phyloP scores from a whole-genome alignment of 2,113 vertebrate species.

The Notarius quadriscutis region DNA sequence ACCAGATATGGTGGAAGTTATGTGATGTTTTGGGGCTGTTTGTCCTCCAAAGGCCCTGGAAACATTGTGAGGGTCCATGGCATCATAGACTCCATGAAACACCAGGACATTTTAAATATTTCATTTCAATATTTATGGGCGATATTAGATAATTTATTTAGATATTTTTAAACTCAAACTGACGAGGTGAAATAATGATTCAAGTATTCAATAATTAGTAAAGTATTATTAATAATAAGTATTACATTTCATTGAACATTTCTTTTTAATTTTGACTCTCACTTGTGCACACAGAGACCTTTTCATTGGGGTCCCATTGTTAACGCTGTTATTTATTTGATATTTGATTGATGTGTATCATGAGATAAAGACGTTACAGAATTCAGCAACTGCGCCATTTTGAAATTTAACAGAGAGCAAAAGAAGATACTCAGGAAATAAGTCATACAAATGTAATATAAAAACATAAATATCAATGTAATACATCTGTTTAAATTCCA shows the following conservation, averaged over 20 bases:
- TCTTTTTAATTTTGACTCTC: no score
- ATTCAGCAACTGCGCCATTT: neutral
- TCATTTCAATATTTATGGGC: no score
- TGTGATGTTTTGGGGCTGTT: no score
- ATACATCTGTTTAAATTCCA: neutral
- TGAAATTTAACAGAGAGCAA: neutral
- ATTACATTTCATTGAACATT: neutral
- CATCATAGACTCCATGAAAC: no score
- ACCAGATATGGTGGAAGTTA: no score
- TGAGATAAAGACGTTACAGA: neutral
- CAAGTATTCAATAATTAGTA: neutral
- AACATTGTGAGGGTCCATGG: no score
- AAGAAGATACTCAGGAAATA: neutral
- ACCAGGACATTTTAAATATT: no score
- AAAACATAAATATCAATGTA: neutral
- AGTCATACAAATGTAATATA: neutral
- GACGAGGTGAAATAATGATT: neutral
- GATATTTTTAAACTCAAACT: neutral
- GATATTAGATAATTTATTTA: no score
- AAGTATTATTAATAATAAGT: neutral
- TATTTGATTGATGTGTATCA: neutral
- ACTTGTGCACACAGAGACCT: neutral
- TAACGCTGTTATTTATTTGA: neutral
- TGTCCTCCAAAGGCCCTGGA: no score
- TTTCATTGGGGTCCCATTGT: no score